Conservation (phyloP, 2,113 vertebrate species). For the Brachypodius melanocephalos region DNA sequence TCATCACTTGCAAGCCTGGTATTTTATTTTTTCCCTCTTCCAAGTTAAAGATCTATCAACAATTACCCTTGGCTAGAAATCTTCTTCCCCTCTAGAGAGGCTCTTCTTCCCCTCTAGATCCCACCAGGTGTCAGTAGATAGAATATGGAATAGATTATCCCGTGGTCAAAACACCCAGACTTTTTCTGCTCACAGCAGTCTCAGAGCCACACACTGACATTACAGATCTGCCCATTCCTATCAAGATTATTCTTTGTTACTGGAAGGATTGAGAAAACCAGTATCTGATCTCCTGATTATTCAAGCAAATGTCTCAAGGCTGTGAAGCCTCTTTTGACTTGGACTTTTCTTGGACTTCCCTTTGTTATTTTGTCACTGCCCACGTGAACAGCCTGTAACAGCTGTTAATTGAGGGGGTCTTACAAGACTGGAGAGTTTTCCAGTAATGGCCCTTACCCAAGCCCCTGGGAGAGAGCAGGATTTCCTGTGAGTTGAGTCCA, state of each 20-base stretch:
- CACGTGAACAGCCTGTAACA: neutral
- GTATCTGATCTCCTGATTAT: neutral
- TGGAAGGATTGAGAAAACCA: neutral
- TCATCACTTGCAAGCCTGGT: neutral
- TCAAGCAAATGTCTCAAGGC: accelerated
- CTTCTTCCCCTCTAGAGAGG: neutral
- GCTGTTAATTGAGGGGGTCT: neutral
- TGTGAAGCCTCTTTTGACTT: neutral
- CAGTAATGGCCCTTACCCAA: neutral
- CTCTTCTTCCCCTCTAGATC: neutral
- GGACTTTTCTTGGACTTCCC: neutral
- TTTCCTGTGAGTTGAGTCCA: neutral
- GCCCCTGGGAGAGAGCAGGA: neutral
- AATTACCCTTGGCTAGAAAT: neutral
- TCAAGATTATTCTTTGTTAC: neutral
- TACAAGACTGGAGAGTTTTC: neutral
- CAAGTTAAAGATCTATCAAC: neutral
- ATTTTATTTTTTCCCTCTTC: neutral
- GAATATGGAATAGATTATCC: neutral
- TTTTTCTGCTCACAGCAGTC: neutral
- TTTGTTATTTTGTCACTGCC: neutral
- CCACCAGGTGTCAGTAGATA: neutral
- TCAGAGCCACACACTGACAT: neutral
- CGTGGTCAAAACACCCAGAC: neutral
- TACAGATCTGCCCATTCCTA: neutral